Evolutionary conservation across 2,113 vertebrate genomes (phyloP).

Genomic region (Rhinoderma darwinii): DNA sequence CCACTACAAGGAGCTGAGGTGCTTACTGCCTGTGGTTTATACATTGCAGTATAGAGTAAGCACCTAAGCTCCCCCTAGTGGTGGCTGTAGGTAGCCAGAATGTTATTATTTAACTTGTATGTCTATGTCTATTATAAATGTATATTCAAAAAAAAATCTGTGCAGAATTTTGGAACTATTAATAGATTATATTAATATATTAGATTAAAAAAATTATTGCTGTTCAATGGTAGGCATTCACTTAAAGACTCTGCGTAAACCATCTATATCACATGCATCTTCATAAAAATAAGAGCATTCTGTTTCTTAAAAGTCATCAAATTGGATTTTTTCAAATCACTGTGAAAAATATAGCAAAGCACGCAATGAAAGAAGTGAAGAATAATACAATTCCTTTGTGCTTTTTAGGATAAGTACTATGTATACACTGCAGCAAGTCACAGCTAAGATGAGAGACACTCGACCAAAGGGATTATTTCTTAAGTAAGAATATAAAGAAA

Average conservation of each 20-base stretch:
- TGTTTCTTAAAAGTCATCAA: not conserved
- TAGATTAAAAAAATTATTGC: no score
- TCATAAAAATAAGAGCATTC: constrained; percentile 8
- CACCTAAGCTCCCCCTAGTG: no score
- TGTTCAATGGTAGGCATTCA: no score
- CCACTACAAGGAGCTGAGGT: no score
- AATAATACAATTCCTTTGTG: constrained; percentile 22
- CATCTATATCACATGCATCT: not conserved
- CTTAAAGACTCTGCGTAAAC: no score
- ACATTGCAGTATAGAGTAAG: no score
- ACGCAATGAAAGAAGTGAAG: not conserved
- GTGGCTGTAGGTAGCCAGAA: no score
- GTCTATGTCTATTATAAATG: not conserved
- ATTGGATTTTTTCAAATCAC: not conserved
- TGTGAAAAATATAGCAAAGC: not conserved
- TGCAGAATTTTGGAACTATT: not conserved
- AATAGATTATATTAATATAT: no score
- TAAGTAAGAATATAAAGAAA: not conserved
- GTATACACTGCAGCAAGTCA: not conserved
- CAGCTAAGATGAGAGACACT: not conserved
- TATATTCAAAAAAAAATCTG: not conserved
- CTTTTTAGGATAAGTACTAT: not conserved
- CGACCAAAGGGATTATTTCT: not conserved
- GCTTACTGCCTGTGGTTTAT: no score
- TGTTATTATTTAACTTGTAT: no score